Evolutionary conservation across 2,113 vertebrate genomes (phyloP).

Genomic region (Junco hyemalis): DNA sequence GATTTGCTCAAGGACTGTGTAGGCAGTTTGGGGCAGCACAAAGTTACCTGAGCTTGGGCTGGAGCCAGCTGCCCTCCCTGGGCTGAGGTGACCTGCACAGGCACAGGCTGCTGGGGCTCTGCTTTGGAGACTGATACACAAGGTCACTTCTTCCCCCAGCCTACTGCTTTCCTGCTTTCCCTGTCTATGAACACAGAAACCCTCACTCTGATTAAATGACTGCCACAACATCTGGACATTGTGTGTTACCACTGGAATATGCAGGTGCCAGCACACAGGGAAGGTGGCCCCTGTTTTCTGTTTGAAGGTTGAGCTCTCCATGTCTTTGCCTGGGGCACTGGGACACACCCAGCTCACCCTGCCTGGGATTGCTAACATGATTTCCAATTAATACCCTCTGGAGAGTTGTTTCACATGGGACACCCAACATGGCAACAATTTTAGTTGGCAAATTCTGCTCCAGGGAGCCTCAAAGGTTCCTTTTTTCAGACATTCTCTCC

Average conservation of each 20-base stretch:
- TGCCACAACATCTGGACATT: background rate
- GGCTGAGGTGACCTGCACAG: background rate
- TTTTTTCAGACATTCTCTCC: background rate
- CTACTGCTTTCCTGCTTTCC: background rate
- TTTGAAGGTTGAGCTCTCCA: background rate
- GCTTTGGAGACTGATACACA: background rate
- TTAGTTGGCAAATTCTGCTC: background rate
- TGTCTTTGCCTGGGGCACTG: background rate
- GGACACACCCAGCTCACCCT: background rate
- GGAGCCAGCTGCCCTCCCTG: background rate
- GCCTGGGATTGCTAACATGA: background rate
- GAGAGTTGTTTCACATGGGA: background rate
- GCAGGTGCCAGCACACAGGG: background rate
- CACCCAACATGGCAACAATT: background rate
- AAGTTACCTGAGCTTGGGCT: background rate
- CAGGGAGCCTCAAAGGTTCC: background rate
- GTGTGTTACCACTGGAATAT: accelerated
- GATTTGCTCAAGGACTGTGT: background rate
- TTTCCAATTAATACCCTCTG: background rate
- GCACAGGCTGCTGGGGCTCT: background rate
- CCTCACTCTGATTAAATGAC: background rate
- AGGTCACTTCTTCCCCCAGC: background rate
- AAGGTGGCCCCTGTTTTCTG: background rate
- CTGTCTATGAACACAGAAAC: accelerated
- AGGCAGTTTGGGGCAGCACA: background rate